Percentiles rank a stretch among this genome's conserved stretches.
Conservation (phyloP, 2,113 vertebrate genomes). For the Eubucco bourcierii region DNA sequence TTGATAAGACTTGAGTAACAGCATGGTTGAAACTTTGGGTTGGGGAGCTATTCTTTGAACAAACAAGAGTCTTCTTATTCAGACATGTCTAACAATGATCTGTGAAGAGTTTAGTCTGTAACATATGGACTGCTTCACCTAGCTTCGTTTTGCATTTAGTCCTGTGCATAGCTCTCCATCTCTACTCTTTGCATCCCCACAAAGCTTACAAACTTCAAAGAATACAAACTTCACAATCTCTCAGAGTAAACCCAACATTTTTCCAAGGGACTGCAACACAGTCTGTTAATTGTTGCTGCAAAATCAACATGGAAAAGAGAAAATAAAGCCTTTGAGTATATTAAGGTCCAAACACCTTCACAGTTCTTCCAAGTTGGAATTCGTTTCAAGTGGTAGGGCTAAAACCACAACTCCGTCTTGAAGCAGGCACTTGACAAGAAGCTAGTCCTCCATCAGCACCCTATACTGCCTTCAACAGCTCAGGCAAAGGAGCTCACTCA, state of each 20-base stretch:
- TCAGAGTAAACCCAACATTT: neutral
- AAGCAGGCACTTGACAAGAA: neutral
- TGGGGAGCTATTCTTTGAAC: neutral
- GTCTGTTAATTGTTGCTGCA: neutral
- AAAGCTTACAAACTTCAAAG: neutral
- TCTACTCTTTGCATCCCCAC: neutral
- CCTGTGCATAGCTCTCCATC: neutral
- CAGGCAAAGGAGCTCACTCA: neutral
- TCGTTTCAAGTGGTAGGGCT: neutral
- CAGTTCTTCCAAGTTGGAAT: neutral
- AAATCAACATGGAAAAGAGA: neutral
- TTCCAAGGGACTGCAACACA: neutral
- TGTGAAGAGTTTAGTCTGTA: neutral
- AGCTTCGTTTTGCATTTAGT: neutral
- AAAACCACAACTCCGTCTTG: neutral
- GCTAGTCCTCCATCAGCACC: neutral
- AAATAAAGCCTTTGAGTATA: neutral
- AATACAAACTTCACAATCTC: neutral
- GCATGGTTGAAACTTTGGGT: neutral
- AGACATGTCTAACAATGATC: neutral
- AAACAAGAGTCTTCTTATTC: neutral
- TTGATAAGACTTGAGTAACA: neutral
- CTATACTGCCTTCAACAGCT: rapidly evolving
- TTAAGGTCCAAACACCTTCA: neutral
- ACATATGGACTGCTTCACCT: neutral